Evolutionary conservation across 2,113 vertebrate genomes (phyloP).

Genomic region (Thryonomys swinderianus): DNA sequence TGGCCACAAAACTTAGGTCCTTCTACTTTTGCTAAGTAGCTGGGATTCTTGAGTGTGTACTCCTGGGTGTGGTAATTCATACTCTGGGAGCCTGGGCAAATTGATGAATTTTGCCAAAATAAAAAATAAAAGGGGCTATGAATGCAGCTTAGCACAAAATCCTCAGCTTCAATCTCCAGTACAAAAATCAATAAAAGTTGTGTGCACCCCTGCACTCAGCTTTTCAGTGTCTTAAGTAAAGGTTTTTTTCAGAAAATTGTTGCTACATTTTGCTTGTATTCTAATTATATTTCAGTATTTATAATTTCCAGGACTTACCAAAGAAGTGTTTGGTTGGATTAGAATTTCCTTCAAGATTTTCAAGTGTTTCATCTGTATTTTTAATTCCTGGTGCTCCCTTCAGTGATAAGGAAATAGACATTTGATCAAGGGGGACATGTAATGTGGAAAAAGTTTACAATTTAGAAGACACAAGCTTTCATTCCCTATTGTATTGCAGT

Average conservation of each 20-base stretch:
- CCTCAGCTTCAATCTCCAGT: not conserved
- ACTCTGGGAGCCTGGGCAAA: not conserved
- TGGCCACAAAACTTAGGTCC: not conserved
- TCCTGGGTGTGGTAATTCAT: not conserved
- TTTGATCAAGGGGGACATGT: not conserved
- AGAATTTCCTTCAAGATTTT: not conserved
- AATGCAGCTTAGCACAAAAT: not conserved
- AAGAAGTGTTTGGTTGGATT: not conserved
- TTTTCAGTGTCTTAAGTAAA: not conserved
- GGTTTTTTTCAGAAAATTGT: not conserved
- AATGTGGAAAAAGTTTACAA: fast-evolving
- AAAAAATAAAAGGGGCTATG: not conserved
- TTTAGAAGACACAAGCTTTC: fast-evolving
- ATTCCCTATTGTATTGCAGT: not conserved
- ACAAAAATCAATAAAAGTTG: not conserved
- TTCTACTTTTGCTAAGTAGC: not conserved
- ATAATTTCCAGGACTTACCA: not conserved
- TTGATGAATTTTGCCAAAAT: not conserved
- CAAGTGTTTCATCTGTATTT: not conserved
- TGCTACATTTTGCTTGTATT: not conserved
- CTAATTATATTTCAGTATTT: not conserved
- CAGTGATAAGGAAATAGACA: not conserved
- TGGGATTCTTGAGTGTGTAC: not conserved
- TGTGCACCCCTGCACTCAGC: not conserved
- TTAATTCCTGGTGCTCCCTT: not conserved